Evolutionary conservation across 2,797 vertebrate species (phyloP).

Genomic region (Holocentrus rufus): DNA sequence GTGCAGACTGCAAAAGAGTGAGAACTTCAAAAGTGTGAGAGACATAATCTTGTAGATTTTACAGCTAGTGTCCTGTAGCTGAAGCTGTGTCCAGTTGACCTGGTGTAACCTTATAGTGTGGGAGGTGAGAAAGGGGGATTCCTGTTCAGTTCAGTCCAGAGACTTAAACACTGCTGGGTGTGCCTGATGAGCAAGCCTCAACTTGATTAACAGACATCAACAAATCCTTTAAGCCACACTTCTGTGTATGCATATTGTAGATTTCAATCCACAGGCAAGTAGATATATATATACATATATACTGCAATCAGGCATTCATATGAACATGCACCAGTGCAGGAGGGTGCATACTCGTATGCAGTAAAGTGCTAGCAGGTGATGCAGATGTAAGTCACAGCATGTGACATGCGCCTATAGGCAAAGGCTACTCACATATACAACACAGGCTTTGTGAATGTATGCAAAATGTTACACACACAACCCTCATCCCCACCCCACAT

Average conservation of each 20-base stretch:
- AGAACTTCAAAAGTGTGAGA: too few species aligned
- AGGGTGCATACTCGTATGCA: background rate
- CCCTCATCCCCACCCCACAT: conserved; percentile 27
- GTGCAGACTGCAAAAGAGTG: background rate
- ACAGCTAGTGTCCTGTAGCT: background rate
- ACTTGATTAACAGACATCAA: background rate
- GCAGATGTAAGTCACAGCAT: background rate
- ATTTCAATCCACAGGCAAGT: too few species aligned
- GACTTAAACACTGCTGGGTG: background rate
- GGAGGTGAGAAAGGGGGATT: background rate
- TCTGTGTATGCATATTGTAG: background rate
- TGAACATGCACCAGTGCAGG: background rate
- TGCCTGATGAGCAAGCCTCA: background rate
- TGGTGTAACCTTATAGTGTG: background rate
- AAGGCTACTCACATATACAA: background rate
- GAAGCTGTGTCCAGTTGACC: background rate
- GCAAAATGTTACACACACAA: conserved; percentile 16
- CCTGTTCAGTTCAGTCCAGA: background rate
- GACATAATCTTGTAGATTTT: too few species aligned
- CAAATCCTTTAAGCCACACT: background rate
- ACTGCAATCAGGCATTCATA: too few species aligned
- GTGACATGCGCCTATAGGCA: background rate
- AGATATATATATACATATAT: too few species aligned
- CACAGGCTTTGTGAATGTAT: background rate
- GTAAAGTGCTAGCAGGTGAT: background rate